Conservation (phyloP, 1,140 invertebrate genomes). For the Apis cerana region DNA sequence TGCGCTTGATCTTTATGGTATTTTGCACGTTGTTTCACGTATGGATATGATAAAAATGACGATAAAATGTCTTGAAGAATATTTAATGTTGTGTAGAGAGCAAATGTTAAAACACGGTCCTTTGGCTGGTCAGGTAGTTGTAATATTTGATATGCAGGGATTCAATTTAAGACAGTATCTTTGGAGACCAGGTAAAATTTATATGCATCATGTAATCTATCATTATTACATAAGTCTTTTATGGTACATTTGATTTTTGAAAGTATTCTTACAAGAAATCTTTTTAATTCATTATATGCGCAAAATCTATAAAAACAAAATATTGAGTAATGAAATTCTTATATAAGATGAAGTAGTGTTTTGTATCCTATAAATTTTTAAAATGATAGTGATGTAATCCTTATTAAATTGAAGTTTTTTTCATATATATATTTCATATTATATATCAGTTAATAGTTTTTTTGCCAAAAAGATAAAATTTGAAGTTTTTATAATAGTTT, state of each 20-base stretch:
- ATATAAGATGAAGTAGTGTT: constrained; percentile 1
- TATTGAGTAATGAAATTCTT: background rate
- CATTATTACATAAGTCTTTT: background rate
- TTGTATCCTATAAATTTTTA: background rate
- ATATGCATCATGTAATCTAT: background rate
- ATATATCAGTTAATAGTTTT: background rate
- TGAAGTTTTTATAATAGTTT: background rate
- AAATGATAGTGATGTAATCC: background rate
- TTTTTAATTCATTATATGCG: background rate
- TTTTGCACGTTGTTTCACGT: constrained; percentile 88
- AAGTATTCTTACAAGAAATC: background rate
- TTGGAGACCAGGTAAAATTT: constrained; percentile 89
- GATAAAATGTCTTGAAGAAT: constrained; percentile 84
- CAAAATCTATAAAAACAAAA: background rate
- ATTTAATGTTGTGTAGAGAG: constrained; percentile 83
- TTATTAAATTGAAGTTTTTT: background rate
- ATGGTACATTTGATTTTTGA: background rate
- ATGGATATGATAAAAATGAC: constrained; percentile 88
- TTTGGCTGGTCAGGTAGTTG: constrained; percentile 84
- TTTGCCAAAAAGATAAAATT: background rate
- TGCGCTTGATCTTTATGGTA: constrained; percentile 89
- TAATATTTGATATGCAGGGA: constrained; percentile 93
- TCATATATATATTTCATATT: too few species aligned
- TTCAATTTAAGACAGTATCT: constrained; percentile 91
- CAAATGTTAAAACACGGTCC: constrained; percentile 84